Evolutionary conservation across 2,113 vertebrate genomes (phyloP).

Genomic region (Origma solitaria): DNA sequence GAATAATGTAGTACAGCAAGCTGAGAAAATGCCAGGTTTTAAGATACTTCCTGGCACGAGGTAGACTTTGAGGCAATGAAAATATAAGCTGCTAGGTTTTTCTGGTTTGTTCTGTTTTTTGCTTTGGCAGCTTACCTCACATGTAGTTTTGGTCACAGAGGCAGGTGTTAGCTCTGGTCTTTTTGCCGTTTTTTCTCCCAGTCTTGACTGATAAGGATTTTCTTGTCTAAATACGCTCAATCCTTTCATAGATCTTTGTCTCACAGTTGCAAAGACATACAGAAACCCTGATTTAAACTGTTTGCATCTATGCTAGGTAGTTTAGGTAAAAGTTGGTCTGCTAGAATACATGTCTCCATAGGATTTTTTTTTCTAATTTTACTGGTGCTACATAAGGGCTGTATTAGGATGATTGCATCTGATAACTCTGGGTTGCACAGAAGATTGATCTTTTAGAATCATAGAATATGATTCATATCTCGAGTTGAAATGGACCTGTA

Average conservation of each 20-base stretch:
- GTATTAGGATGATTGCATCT: not conserved
- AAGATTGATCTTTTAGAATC: not conserved
- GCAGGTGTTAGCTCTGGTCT: not conserved
- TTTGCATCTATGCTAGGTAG: not conserved
- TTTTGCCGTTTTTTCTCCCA: not conserved
- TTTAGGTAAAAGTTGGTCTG: not conserved
- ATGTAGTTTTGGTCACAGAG: not conserved
- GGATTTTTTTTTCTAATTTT: not conserved
- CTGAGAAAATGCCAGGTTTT: not conserved
- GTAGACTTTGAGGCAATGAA: not conserved
- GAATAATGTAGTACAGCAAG: not conserved
- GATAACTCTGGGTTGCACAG: not conserved
- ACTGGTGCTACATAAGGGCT: not conserved
- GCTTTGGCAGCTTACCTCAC: not conserved
- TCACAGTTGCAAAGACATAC: not conserved
- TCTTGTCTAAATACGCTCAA: not conserved
- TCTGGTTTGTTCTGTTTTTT: not conserved
- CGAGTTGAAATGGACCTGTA: fast-evolving
- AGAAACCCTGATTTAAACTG: not conserved
- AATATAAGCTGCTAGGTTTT: not conserved
- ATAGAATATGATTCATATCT: not conserved
- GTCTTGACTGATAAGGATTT: not conserved
- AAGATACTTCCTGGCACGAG: not conserved
- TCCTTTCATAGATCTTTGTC: not conserved
- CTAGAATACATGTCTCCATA: not conserved